Conservation (phyloP, 2,888 invertebrate genomes). For the Sesia bembeciformis region DNA sequence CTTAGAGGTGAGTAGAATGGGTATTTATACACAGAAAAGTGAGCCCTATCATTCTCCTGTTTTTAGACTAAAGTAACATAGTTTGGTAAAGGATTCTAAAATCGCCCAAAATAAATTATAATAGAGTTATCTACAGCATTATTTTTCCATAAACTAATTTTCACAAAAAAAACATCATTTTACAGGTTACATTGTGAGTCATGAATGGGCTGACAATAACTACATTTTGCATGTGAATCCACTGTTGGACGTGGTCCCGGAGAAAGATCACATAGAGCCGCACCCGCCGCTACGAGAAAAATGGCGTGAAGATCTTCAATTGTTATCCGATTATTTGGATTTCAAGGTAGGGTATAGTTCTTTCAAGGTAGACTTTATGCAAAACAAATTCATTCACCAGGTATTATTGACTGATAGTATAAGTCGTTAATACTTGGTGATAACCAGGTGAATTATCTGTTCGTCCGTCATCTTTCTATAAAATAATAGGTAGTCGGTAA, state of each 20-base stretch:
- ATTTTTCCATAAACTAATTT: background rate
- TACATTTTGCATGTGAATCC: conserved; percentile 76
- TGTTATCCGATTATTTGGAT: conserved; percentile 76
- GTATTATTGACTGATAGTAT: too few species aligned
- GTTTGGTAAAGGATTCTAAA: background rate
- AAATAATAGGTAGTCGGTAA: too few species aligned
- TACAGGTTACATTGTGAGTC: conserved; percentile 72
- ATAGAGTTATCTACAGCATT: background rate
- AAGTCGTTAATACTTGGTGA: too few species aligned
- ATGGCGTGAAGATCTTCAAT: conserved; percentile 76
- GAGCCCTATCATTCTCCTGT: too few species aligned
- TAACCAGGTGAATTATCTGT: too few species aligned
- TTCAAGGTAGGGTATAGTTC: conserved; percentile 62
- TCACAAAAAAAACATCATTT: too few species aligned
- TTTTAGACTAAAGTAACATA: background rate
- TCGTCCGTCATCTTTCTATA: too few species aligned
- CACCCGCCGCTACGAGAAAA: conserved; percentile 56
- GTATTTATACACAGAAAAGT: too few species aligned
- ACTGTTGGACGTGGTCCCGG: conserved; percentile 41
- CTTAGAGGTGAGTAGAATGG: conserved; percentile 48
- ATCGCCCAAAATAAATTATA: background rate
- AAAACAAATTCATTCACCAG: too few species aligned
- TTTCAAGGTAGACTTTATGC: too few species aligned
- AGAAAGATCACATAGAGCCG: conserved; percentile 47
- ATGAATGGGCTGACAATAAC: conserved; percentile 75